Evolutionary conservation across 2,797 vertebrate species (phyloP).

Genomic region (Acomys russatus): DNA sequence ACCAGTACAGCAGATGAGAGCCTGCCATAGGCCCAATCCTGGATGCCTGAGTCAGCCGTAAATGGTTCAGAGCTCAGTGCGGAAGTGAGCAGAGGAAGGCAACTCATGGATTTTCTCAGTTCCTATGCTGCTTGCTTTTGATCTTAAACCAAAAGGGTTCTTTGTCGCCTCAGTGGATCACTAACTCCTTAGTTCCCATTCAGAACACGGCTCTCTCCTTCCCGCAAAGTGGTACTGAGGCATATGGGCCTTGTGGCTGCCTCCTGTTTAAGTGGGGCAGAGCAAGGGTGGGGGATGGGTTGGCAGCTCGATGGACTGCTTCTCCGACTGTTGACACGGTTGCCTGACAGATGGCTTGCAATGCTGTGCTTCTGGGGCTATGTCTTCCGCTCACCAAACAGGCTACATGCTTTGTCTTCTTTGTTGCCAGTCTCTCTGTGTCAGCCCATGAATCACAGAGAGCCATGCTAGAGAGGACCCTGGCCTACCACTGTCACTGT

Average conservation of each 20-base stretch:
- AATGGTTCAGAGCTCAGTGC: not conserved
- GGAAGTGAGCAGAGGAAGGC: slow-evolving; percentile 15
- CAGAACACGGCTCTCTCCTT: not conserved
- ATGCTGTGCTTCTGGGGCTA: slow-evolving; percentile 74
- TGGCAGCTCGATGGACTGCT: slow-evolving; percentile 85
- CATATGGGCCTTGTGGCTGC: not conserved
- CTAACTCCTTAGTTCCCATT: slow-evolving; percentile 72
- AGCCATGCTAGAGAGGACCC: slow-evolving; percentile 25
- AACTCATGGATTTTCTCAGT: slow-evolving; percentile 81
- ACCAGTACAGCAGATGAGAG: not conserved
- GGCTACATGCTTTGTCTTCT: slow-evolving; percentile 58
- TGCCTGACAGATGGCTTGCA: slow-evolving; percentile 80
- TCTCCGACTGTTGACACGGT: slow-evolving; percentile 79
- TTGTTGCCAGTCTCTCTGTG: slow-evolving; percentile 48
- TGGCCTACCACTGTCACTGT: not conserved
- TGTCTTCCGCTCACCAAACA: slow-evolving; percentile 39
- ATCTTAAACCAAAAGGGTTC: slow-evolving; percentile 85
- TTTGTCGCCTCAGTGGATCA: slow-evolving; percentile 67
- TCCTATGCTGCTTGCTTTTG: slow-evolving; percentile 83
- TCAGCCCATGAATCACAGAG: slow-evolving; percentile 74
- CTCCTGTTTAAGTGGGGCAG: slow-evolving; percentile 65
- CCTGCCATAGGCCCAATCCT: not conserved
- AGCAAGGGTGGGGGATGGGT: slow-evolving; percentile 70
- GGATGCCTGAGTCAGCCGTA: not conserved
- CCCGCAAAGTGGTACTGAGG: not conserved